Conservation (phyloP, 1,140 invertebrate species). For the Psix sp. region DNA sequence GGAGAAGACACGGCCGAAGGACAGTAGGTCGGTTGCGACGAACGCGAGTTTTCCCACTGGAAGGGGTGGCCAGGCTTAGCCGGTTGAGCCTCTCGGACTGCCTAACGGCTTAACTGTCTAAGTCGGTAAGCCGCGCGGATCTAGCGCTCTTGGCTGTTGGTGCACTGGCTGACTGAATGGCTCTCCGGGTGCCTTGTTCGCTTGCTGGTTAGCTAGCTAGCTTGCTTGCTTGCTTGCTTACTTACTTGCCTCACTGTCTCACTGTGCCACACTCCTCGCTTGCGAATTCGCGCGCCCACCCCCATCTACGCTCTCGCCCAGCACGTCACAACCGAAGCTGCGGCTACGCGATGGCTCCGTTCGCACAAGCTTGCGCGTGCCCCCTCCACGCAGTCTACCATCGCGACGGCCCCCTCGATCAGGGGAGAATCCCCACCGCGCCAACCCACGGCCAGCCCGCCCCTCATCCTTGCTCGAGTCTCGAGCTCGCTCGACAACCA, state of each 20-base stretch:
- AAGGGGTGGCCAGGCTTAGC: conserved; percentile 70
- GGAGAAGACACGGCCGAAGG: conserved; percentile 44
- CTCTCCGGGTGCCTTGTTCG: conserved; percentile 60
- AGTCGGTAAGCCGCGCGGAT: conserved; percentile 74
- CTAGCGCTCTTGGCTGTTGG: conserved; percentile 72
- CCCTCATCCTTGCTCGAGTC: conserved; percentile 6
- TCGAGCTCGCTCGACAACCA: no score
- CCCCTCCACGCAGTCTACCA: conserved; percentile 16
- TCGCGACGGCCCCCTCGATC: conserved; percentile 31
- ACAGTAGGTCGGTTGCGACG: conserved; percentile 59
- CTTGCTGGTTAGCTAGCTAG: conserved; percentile 60
- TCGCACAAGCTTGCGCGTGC: conserved; percentile 12
- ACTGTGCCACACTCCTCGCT: conserved; percentile 71
- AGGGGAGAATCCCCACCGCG: conserved; percentile 9
- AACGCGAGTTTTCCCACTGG: no score
- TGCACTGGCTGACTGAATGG: conserved; percentile 52
- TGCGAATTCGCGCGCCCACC: conserved; percentile 60
- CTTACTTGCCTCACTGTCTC: conserved; percentile 71
- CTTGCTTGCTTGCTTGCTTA: conserved; percentile 60
- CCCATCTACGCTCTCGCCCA: conserved; percentile 16
- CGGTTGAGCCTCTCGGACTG: conserved; percentile 74
- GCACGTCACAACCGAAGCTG: conserved; percentile 17
- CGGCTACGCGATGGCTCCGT: conserved; percentile 25
- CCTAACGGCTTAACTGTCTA: conserved; percentile 75
- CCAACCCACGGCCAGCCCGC: conserved; percentile 25